Base-by-base conservation (phyloP, 92 coral and sea anemone species). In the Anthopleura xanthogrammica region DNA sequence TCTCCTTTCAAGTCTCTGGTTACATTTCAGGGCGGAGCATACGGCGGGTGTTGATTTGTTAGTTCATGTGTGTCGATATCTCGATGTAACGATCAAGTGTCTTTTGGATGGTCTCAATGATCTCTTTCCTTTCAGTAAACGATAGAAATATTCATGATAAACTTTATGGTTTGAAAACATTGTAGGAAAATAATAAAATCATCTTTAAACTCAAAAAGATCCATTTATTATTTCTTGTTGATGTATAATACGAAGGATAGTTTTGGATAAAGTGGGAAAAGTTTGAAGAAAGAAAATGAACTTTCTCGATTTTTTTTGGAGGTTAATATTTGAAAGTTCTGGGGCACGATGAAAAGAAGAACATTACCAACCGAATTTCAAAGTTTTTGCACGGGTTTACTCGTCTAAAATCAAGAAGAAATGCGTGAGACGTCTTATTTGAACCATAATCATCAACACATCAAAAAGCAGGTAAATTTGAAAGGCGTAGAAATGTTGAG, bases 1-100 rank as follows among this genome's bases (percentile, higher is more conserved):
- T 52, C 52, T 77, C 40, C 41, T 50, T 23, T 77, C 10, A 22
- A 0, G 23, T 46, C 7, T 46, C 52, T 43, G 23, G n/a, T 80
- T 80, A 62, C 62, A 80, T 62, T 65, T 19, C 36, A 12, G 43
- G 83, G 83, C 76, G 83, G 83, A 80, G 83, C 16, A 42, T 36
- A 29, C 36, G 0, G n/a, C 83, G 50, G 82, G 82, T 57, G 14
- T 19, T 58, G 36, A 36, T 80, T 12, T 23, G 20, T 2, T n/a
- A 12, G 23, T 78, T 36, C 43, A 29, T 4, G 16, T 68, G 74
- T 60, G 52, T 41, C 41, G 52, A 80, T 23, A 60, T 56, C n/a
- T 42, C 17, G 9, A 11, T 42, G 24, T 17, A 75, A 50, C 75
- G 71, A 11, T 43, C 23, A 79, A 12, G 24, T 29, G 13, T 56